Base-by-base conservation (phyloP, 2,113 vertebrate species). In the Lampris incognitus region DNA sequence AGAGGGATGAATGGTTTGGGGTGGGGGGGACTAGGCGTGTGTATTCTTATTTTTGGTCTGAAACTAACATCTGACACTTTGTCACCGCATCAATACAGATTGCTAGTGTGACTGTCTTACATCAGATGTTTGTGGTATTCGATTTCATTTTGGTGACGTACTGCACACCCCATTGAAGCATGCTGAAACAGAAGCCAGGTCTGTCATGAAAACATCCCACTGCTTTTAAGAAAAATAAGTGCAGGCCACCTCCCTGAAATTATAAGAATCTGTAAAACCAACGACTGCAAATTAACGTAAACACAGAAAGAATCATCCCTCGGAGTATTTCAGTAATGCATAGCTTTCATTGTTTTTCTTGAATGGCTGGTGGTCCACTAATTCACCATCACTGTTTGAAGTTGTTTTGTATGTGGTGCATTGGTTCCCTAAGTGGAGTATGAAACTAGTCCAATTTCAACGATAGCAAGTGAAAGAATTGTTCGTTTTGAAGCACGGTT, bases 141-240 rank as follows among this genome's bases (percentile, higher is more conserved):
- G 69, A 72, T 79, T 67, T 85, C 37, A 83, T 85, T 74, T 74
- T 76, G 64, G 65, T 82, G 80, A 36, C 64, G 58, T 50, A 24
- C 24, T 24, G 24, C 6, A 59, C 55, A 78, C 63, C 76, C 57
- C 85, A 85, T 24, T 88, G 85, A 90, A 75, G 88, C 91, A 92
- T 90, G 86, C 85, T 56, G 38, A 63, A 61, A 66, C 63, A 49
- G 56, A 80, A 78, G 68, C 81, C 76, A 46, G 78, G 75, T 79
- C 66, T 74, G 88, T 83, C 73, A 85, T 61, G 49, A 82, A 81
- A 82, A 83, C 80, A 83, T 54, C 65, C 65, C 66, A 77, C 46
- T 64, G 50, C 71, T 67, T 49, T 54, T 11, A 64, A 8, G 11
- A 6, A 9, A 58, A 8, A 1, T 1, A 7, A 8, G 39, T 6